A percentile compares a stretch with the other conserved stretches of the same genome.
These are phyloP conservation scores for Apotomis capreana DNA, from an alignment of 2,888 invertebrate species.

Conservation along the genomic window DNA sequence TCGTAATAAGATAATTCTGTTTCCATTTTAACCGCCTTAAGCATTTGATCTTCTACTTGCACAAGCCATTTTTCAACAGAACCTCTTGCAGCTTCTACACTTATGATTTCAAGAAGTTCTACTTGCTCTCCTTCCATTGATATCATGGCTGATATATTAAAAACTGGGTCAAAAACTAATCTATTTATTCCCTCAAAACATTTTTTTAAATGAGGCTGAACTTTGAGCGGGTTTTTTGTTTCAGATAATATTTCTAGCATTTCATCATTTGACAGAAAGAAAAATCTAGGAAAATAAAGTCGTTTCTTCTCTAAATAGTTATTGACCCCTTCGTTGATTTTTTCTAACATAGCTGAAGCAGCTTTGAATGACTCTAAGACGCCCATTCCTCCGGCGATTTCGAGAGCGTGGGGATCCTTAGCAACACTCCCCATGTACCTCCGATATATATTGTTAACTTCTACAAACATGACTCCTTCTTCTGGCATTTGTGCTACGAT, in stretches of 20 bases:
- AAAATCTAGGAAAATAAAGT: constrained; percentile 92
- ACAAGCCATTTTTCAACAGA: constrained; percentile 95
- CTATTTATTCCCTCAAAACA: constrained; percentile 94
- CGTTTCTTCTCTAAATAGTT: constrained; percentile 93
- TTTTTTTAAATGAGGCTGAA: constrained; percentile 93
- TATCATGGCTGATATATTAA: constrained; percentile 90
- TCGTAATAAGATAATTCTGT: constrained; percentile 86
- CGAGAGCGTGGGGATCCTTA: constrained; percentile 86
- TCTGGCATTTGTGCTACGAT: constrained; percentile 94
- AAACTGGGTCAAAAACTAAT: constrained; percentile 87
- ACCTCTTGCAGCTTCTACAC: constrained; percentile 88
- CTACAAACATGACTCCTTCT: constrained; percentile 90
- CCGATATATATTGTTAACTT: constrained; percentile 87
- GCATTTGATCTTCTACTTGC: constrained; percentile 92
- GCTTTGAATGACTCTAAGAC: constrained; percentile 88
- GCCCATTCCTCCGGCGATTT: constrained; percentile 86
- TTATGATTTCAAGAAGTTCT: constrained; percentile 84
- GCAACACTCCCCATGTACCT: constrained; percentile 85
- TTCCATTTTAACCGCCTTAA: constrained; percentile 87
- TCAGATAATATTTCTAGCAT: constrained; percentile 95
- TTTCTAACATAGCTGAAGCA: constrained; percentile 88
- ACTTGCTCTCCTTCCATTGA: constrained; percentile 90
- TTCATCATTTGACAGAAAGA: constrained; percentile 95
- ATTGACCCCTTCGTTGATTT: constrained; percentile 92
- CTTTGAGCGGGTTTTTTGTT: constrained; percentile 92